A percentile compares a stretch with the other conserved stretches of the same genome.
Evolutionary conservation across 2,888 invertebrate species (phyloP).

Genomic region (Tinea trinotella): DNA sequence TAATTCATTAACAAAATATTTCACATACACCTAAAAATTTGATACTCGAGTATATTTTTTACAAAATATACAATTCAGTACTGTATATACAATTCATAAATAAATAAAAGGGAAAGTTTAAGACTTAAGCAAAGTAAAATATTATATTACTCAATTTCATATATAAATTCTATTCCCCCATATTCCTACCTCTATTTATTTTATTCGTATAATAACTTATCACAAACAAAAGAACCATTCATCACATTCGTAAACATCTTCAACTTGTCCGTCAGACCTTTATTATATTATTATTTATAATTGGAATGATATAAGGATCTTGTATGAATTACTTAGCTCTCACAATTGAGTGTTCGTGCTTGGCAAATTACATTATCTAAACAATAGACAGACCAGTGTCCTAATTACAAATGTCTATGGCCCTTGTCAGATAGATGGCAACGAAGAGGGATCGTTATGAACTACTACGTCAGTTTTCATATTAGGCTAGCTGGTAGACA

Average conservation of each 20-base stretch:
- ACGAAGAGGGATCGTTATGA: not conserved
- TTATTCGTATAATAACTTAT: not conserved
- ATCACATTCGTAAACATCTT: not conserved
- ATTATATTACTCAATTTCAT: too few relatives aligned
- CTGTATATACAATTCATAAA: too few relatives aligned
- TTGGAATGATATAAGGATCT: slow-evolving; percentile 8
- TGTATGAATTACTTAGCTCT: slow-evolving; percentile 6
- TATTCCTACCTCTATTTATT: too few relatives aligned
- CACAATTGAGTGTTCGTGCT: not conserved
- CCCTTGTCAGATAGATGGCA: not conserved
- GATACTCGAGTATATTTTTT: too few relatives aligned
- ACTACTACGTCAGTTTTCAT: not conserved
- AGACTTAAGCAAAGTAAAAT: too few relatives aligned
- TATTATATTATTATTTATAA: not conserved
- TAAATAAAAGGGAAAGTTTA: too few relatives aligned
- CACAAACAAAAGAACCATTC: slow-evolving; percentile 5
- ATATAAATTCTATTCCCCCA: too few relatives aligned
- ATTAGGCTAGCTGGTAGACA: too few relatives aligned
- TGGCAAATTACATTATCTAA: slow-evolving; percentile 9
- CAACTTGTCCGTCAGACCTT: slow-evolving; percentile 3
- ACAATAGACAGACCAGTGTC: not conserved
- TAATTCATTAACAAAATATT: too few relatives aligned
- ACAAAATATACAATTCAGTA: too few relatives aligned
- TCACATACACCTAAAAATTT: too few relatives aligned
- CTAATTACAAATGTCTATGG: not conserved